Evolutionary conservation across 2,888 invertebrate genomes (phyloP).

Genomic region (Cephus pygmeus): DNA sequence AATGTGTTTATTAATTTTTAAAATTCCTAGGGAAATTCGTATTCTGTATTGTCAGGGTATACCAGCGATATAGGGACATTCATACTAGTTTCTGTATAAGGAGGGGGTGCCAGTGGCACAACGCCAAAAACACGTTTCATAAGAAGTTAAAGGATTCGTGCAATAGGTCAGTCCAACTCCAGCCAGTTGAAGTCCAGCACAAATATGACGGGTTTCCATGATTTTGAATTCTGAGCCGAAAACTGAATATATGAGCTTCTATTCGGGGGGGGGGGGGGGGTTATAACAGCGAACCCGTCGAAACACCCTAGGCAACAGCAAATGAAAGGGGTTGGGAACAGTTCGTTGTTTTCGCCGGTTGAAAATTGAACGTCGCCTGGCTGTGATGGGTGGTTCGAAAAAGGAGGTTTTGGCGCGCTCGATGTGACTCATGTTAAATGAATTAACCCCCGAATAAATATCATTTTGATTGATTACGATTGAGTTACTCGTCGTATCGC

Average conservation of each 20-base stretch:
- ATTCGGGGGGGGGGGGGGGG: neutral
- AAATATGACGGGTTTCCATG: neutral
- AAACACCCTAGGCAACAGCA: neutral
- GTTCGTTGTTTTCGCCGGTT: neutral
- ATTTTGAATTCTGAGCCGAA: neutral
- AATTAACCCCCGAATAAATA: constrained; percentile 35
- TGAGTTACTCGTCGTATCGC: constrained; percentile 11
- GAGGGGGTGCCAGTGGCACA: neutral
- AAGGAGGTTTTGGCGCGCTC: neutral
- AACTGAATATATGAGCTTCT: constrained; percentile 1
- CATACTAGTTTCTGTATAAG: neutral
- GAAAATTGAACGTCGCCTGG: neutral
- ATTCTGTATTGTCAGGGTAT: neutral
- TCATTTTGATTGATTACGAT: constrained; percentile 46
- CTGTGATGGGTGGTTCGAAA: neutral
- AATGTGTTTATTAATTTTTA: no score
- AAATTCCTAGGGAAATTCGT: no score
- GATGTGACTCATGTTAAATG: constrained; percentile 15
- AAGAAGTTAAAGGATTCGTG: neutral
- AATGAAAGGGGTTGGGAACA: neutral
- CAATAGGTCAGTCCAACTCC: neutral
- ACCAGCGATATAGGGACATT: neutral
- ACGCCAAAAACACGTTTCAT: neutral
- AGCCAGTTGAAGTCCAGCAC: neutral
- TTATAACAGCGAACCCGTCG: neutral